Evolutionary conservation across 2,797 vertebrate species (phyloP).

Genomic region (Cynodonichthys magdalenae): DNA sequence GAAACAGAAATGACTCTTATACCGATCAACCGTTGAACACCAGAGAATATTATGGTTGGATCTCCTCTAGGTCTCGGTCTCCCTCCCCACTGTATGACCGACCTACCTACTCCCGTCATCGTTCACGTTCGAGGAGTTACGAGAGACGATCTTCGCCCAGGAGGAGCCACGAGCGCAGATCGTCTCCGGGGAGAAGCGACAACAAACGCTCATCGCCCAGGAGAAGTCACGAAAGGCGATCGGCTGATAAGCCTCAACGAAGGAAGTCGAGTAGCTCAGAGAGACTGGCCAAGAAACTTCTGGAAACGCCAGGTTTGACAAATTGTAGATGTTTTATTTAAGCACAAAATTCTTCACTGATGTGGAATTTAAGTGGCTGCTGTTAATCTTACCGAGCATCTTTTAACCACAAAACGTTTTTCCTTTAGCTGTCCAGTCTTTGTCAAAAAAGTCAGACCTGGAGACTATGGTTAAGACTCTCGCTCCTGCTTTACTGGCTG

Average conservation of each 20-base stretch:
- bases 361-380: no score
- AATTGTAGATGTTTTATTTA: slow-evolving; percentile 22
- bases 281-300: slow-evolving; percentile 74
- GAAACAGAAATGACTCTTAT: background rate
- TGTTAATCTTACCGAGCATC: no score
- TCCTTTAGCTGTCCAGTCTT: slow-evolving; percentile 56
- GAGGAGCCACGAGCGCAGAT: slow-evolving; percentile 3
- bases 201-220: background rate
- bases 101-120: slow-evolving; percentile 2
- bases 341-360: no score
- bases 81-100: slow-evolving; percentile 41
- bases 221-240: background rate
- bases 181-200: background rate
- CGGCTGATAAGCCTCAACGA: background rate
- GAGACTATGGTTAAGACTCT: slow-evolving; percentile 83
- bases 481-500: slow-evolving; percentile 77
- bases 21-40: background rate
- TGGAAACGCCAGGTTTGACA: slow-evolving; percentile 76
- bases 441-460: slow-evolving; percentile 63
- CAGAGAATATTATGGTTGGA: fast-evolving
- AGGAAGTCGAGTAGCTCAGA: slow-evolving; percentile 54
- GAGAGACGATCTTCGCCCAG: background rate
- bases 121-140: slow-evolving; percentile 29
- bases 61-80: slow-evolving; percentile 59
- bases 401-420: slow-evolving; percentile 7